Base-by-base conservation (phyloP, 2,113 vertebrate genomes). In the Myrmecobius fasciatus region DNA sequence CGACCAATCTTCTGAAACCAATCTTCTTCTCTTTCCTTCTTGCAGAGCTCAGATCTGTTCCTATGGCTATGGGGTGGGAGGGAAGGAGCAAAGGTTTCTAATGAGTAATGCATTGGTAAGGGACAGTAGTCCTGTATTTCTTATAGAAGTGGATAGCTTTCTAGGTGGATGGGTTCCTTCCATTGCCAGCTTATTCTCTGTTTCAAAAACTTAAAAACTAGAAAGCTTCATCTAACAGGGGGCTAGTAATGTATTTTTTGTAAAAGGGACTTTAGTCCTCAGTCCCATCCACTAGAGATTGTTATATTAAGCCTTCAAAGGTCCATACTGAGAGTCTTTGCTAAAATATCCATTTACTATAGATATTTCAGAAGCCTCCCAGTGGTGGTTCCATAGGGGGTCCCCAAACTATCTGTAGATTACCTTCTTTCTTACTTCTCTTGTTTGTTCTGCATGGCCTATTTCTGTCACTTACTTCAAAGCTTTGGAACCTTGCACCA, bases 401-500 rank as follows among this genome's bases (percentile, higher is more conserved):
- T 24, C 67, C 67, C n/a, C 36, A 31, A 92, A 92, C 46, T 52
- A n/a, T 67, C 90, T 9, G 22, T 28, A 75, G 52, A 67, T 54
- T 9, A 43, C 94, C 51, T 89, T 89, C 54, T 48, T n/a, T 25
- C 9, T n/a, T 43, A 92, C 90, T 52, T 95, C 89, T 90, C 88
- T 53, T 53, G 89, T 60, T 60, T 67, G 89, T 4, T 24, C 36
- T 83, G 67, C 8, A 26, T 89, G 52, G 46, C 91, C 20, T 92
- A 26, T 92, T 92, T 94, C 56, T 96, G 93, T 93, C 56, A 91
- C 95, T 95, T 96, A 53, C 94, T 94, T 92, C 93, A 96, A 97
- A 89, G 51, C 31, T 90, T 89, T 2, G 56, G 94, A 91, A 36
- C 53, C n/a, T 91, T 94, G 51, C 54, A 31, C 89, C 95, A 95